Evolutionary conservation across 2,797 vertebrate genomes (phyloP).

Genomic region (Calcarius lapponicus): DNA sequence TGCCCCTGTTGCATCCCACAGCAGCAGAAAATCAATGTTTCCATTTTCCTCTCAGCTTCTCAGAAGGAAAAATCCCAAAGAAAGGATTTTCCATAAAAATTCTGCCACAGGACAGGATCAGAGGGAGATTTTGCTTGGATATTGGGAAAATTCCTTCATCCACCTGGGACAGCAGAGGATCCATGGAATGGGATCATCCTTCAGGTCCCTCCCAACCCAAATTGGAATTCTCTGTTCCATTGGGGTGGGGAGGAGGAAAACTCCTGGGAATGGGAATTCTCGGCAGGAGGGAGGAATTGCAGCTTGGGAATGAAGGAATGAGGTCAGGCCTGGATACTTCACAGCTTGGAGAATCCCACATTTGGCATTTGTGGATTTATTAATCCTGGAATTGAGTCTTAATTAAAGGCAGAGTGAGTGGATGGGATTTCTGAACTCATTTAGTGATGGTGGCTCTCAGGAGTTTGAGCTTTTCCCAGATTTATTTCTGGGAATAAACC

Average conservation of each 20-base stretch:
- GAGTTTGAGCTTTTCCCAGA: rapidly evolving
- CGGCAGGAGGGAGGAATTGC: background rate
- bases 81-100: no score
- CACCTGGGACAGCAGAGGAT: rapidly evolving
- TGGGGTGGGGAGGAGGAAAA: background rate
- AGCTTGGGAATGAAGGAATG: no score
- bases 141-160: background rate
- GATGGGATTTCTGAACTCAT: rapidly evolving
- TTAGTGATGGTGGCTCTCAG: background rate
- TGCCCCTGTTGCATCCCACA: no score
- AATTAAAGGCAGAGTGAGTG: background rate
- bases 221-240: background rate
- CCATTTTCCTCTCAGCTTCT: no score
- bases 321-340: rapidly evolving
- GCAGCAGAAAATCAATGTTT: no score
- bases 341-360: rapidly evolving
- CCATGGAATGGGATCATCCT: background rate
- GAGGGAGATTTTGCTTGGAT: background rate
- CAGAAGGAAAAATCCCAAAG: no score
- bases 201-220: no score
- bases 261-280: background rate
- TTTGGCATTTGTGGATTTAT: background rate
- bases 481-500: background rate
- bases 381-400: background rate
- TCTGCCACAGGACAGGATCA: no score